Evolutionary conservation across 2,888 invertebrate genomes (phyloP).

Genomic region (Graphium colonna): DNA sequence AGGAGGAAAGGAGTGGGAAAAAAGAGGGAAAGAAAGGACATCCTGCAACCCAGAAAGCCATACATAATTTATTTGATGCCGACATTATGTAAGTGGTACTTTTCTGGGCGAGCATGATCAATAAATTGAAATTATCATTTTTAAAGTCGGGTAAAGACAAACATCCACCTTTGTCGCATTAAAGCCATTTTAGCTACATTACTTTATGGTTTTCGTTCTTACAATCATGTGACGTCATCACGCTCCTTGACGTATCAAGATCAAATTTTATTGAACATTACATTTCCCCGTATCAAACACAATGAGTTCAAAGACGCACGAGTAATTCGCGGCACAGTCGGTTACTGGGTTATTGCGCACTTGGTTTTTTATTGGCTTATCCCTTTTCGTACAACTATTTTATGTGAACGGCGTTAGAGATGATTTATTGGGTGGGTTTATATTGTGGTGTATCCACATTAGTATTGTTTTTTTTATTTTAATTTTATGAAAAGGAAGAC

Average conservation of each 20-base stretch:
- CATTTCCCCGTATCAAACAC: background rate
- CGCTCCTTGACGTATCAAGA: conserved; percentile 10
- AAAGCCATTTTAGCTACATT: background rate
- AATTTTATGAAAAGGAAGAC: too few species aligned
- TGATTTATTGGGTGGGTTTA: background rate
- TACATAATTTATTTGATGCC: too few species aligned
- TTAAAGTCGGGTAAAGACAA: too few species aligned
- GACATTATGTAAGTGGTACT: too few species aligned
- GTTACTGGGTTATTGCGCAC: background rate
- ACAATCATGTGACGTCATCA: conserved; percentile 5
- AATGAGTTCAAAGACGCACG: conserved; percentile 20
- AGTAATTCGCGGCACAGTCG: conserved; percentile 1
- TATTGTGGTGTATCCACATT: too few species aligned
- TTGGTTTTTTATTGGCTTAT: background rate
- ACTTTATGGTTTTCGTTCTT: background rate
- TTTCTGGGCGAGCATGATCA: too few species aligned
- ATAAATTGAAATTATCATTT: too few species aligned
- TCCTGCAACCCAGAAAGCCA: too few species aligned
- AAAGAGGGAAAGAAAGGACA: too few species aligned
- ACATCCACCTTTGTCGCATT: too few species aligned
- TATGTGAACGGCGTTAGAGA: background rate
- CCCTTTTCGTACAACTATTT: background rate
- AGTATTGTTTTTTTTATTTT: too few species aligned
- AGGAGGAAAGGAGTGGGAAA: too few species aligned
- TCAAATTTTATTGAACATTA: conserved; percentile 14